These are phyloP conservation scores for Tanypteryx hageni DNA, from an alignment of 2,888 invertebrate genomes.

Conservation along the genomic window DNA sequence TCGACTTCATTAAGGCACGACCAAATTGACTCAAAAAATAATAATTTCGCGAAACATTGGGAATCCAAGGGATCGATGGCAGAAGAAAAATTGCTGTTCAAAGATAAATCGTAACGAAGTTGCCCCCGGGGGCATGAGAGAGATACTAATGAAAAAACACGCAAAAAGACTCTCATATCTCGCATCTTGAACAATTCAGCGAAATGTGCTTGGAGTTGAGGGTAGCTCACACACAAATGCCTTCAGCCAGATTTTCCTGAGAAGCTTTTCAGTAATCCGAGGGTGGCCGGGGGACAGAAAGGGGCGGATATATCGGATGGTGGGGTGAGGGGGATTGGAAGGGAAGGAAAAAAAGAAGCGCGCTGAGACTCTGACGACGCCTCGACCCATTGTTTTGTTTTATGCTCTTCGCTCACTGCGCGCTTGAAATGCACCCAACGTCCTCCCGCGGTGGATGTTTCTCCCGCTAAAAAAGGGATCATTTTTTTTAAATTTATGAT, in stretches of 20 bases:
- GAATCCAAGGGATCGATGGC: neutral
- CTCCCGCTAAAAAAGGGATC: neutral
- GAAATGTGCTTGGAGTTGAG: neutral
- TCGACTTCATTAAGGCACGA: slow-evolving; percentile 13
- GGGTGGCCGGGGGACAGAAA: no score
- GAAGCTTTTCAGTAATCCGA: no score
- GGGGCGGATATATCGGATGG: no score
- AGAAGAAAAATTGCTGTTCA: slow-evolving; percentile 23
- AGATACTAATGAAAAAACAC: slow-evolving; percentile 4
- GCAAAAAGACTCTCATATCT: slow-evolving; percentile 1
- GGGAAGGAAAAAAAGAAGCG: neutral
- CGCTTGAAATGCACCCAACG: neutral
- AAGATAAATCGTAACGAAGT: neutral
- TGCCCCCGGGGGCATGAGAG: neutral
- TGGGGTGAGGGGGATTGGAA: neutral
- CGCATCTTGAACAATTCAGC: neutral
- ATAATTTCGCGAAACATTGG: slow-evolving; percentile 13
- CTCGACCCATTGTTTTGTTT: neutral
- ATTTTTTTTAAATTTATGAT: no score
- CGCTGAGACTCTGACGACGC: neutral
- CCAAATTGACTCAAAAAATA: slow-evolving; percentile 12
- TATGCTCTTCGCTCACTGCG: neutral
- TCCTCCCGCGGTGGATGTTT: neutral
- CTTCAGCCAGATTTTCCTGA: neutral
- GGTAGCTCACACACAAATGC: neutral